Percentiles rank a stretch among this genome's conserved stretches.
phyloP scores from a whole-genome alignment of 2,888 invertebrate species.

The Drosophila setosimentum region DNA sequence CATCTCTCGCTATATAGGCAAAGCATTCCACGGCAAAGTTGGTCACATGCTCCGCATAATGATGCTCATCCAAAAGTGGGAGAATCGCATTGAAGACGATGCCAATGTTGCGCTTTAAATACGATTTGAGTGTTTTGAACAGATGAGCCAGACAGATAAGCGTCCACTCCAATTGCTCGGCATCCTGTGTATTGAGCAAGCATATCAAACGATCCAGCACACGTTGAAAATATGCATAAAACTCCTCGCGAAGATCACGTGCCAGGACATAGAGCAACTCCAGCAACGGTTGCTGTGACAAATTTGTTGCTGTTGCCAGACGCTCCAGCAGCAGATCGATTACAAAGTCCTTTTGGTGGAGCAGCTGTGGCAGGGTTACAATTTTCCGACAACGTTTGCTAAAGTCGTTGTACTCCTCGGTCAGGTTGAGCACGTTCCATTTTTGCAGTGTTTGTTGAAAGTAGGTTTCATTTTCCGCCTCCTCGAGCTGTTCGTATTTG shows the following conservation, averaged over 20 bases:
- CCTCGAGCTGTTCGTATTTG: slow-evolving; percentile 89
- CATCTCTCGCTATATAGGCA: slow-evolving; percentile 96
- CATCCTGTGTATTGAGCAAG: slow-evolving; percentile 90
- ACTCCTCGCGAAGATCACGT: slow-evolving; percentile 94
- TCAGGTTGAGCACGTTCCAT: slow-evolving; percentile 95
- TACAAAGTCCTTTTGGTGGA: slow-evolving; percentile 92
- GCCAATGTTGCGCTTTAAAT: slow-evolving; percentile 92
- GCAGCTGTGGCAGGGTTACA: slow-evolving; percentile 93
- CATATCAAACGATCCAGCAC: slow-evolving; percentile 91
- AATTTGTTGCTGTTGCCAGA: slow-evolving; percentile 89
- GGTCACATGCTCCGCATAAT: slow-evolving; percentile 92
- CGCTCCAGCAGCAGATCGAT: slow-evolving; percentile 90
- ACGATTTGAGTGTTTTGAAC: slow-evolving; percentile 95
- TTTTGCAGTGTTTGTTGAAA: slow-evolving; percentile 94
- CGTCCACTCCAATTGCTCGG: slow-evolving; percentile 94
- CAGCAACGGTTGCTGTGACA: slow-evolving; percentile 92
- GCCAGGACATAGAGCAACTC: slow-evolving; percentile 94
- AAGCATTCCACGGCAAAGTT: slow-evolving; percentile 98
- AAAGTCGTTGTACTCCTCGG: slow-evolving; percentile 92
- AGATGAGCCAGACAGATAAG: slow-evolving; percentile 94
- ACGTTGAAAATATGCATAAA: slow-evolving; percentile 93
- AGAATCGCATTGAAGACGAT: slow-evolving; percentile 90
- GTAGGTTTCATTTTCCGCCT: slow-evolving; percentile 89
- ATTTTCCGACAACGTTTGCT: slow-evolving; percentile 90
- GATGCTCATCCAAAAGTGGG: slow-evolving; percentile 91